phyloP scores from a whole-genome alignment of 2,797 vertebrate genomes.

The Enteromius trimaculatus region DNA sequence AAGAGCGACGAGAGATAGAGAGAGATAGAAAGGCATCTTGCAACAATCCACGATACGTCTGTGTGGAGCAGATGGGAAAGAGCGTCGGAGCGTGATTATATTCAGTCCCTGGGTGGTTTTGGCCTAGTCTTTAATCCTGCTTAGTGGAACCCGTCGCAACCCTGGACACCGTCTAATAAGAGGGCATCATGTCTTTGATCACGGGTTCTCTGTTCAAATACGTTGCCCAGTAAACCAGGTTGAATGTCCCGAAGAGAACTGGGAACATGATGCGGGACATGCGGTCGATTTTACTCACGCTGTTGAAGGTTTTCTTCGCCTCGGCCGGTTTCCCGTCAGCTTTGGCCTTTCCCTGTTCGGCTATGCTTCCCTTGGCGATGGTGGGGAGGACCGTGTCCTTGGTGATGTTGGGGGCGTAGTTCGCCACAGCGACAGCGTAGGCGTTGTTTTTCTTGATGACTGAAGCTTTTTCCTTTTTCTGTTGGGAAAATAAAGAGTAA shows the following conservation, averaged over 20 bases:
- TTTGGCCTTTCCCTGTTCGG: slow-evolving; percentile 87
- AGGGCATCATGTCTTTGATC: slow-evolving; percentile 92
- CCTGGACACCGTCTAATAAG: slow-evolving; percentile 74
- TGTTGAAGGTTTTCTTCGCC: slow-evolving; percentile 98
- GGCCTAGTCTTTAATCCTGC: slow-evolving; percentile 76
- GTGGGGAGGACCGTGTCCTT: slow-evolving; percentile 94
- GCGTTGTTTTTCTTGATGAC: slow-evolving; percentile 97
- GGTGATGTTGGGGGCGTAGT: slow-evolving; percentile 93
- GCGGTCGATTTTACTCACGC: slow-evolving; percentile 98
- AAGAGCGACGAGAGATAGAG: slow-evolving; percentile 71
- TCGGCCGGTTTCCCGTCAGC: slow-evolving; percentile 87
- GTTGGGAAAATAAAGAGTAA: slow-evolving; percentile 35
- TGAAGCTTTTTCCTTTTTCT: slow-evolving; percentile 97
- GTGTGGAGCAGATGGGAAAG: slow-evolving; percentile 61
- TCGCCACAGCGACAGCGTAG: slow-evolving; percentile 96
- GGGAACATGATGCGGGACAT: slow-evolving; percentile 98
- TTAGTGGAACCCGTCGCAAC: slow-evolving; percentile 72
- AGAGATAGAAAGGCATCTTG: slow-evolving; percentile 70
- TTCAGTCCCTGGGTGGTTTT: slow-evolving; percentile 89
- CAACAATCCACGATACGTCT: slow-evolving; percentile 71
- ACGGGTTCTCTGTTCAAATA: slow-evolving; percentile 97
- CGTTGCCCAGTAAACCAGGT: slow-evolving; percentile 98
- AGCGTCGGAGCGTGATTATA: slow-evolving; percentile 81
- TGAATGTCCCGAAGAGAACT: slow-evolving; percentile 94
- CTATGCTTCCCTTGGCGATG: slow-evolving; percentile 88